Percentiles rank a stretch among this genome's conserved stretches.
phyloP scores from a whole-genome alignment of 2,888 invertebrate species.

The Caenorhabditis zanzibari region DNA sequence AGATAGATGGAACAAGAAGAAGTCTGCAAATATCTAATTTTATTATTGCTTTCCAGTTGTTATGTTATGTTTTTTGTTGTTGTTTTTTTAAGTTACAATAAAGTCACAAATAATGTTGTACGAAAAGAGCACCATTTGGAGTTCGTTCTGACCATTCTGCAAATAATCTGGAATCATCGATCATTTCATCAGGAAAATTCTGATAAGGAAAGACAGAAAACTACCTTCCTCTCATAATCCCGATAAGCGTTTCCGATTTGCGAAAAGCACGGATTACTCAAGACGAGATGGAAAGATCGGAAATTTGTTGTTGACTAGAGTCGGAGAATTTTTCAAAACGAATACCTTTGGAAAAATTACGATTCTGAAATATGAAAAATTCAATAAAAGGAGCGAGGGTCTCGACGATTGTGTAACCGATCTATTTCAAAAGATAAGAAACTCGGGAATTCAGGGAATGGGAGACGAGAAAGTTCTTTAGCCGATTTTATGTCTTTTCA shows the following conservation, averaged over 20 bases:
- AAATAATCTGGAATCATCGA: slow-evolving; percentile 49
- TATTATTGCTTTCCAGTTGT: slow-evolving; percentile 37
- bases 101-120: not conserved
- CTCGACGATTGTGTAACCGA: not conserved
- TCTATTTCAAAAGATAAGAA: not conserved
- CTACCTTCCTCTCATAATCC: not conserved
- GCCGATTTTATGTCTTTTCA: not conserved
- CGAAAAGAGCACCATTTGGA: not conserved
- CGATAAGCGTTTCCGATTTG: slow-evolving; percentile 39
- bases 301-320: no score
- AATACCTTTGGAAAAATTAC: no score
- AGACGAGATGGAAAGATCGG: slow-evolving; percentile 30
- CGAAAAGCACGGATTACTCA: not conserved
- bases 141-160: slow-evolving; percentile 21
- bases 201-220: slow-evolving; percentile 21
- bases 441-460: not conserved
- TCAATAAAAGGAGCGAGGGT: not conserved
- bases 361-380: no score
- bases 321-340: no score
- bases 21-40: slow-evolving; percentile 18
- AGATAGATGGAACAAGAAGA: slow-evolving; percentile 60
- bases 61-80: slow-evolving; percentile 16
- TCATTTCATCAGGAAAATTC: slow-evolving; percentile 5
- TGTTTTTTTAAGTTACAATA: not conserved
- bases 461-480: not conserved